Conservation (phyloP, 2,888 invertebrate genomes). For the Branchipolynoe longqiensis region DNA sequence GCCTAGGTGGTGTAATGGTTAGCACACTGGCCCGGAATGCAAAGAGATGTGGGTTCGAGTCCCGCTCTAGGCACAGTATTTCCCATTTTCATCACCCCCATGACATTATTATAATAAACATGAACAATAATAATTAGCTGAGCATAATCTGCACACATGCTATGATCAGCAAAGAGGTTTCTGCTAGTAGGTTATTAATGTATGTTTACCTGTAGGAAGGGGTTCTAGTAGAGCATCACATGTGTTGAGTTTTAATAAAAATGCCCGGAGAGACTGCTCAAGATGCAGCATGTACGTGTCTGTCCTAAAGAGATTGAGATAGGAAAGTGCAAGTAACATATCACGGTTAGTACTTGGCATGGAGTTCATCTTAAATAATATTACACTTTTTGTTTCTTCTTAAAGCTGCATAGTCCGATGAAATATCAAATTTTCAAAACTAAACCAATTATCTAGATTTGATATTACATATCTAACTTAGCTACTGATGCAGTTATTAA, state of each 20-base stretch:
- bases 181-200: background rate
- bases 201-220: slow-evolving; percentile 71
- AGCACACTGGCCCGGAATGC: too few species aligned
- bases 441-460: too few species aligned
- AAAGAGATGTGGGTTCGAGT: too few species aligned
- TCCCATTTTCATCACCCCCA: too few species aligned
- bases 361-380: background rate
- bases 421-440: too few species aligned
- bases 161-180: too few species aligned
- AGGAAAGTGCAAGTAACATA: background rate
- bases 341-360: background rate
- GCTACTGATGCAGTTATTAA: too few species aligned
- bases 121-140: background rate
- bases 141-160: background rate
- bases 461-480: too few species aligned
- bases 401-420: too few species aligned
- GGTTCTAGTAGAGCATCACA: slow-evolving; percentile 74
- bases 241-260: slow-evolving; percentile 75
- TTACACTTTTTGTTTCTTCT: background rate
- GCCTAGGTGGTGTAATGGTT: too few species aligned
- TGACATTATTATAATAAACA: background rate
- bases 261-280: slow-evolving; percentile 75
- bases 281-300: slow-evolving; percentile 72
- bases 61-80: too few species aligned
- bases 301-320: slow-evolving; percentile 16